Percentiles rank a stretch among this genome's conserved stretches.
Conservation (phyloP, 2,888 invertebrate species). For the Sesia bembeciformis region DNA sequence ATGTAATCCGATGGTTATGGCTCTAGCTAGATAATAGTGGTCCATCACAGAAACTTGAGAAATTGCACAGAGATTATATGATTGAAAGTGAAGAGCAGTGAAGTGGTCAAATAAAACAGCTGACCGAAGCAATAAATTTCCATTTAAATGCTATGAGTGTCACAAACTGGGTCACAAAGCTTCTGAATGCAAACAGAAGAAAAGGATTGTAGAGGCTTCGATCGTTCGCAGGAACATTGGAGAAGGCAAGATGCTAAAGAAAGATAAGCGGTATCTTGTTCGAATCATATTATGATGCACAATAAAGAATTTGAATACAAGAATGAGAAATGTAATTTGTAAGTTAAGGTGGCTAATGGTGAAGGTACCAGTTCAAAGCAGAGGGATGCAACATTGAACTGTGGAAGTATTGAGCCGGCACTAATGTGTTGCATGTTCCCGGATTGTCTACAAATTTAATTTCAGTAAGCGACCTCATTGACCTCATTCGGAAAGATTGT, state of each 20-base stretch:
- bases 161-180: not conserved
- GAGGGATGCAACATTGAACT: not conserved
- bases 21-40: not conserved
- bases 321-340: not conserved
- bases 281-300: not conserved
- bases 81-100: too few species aligned
- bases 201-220: too few species aligned
- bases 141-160: not conserved
- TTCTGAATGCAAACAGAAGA: not conserved
- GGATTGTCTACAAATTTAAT: not conserved
- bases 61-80: not conserved
- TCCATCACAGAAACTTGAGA: not conserved
- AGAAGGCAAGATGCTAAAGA: not conserved
- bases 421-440: not conserved
- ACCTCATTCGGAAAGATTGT: too few species aligned
- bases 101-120: not conserved
- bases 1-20: too few species aligned
- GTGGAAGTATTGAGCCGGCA: too few species aligned
- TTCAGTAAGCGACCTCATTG: too few species aligned
- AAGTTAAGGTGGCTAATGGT: not conserved
- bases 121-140: not conserved
- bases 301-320: not conserved
- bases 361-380: not conserved
- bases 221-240: constrained; percentile 1
- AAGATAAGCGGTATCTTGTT: not conserved